Evolutionary conservation across 2,888 invertebrate species (phyloP), one percentile per base, ranked within the genome.

Genomic region (Chrysolina americana): DNA sequence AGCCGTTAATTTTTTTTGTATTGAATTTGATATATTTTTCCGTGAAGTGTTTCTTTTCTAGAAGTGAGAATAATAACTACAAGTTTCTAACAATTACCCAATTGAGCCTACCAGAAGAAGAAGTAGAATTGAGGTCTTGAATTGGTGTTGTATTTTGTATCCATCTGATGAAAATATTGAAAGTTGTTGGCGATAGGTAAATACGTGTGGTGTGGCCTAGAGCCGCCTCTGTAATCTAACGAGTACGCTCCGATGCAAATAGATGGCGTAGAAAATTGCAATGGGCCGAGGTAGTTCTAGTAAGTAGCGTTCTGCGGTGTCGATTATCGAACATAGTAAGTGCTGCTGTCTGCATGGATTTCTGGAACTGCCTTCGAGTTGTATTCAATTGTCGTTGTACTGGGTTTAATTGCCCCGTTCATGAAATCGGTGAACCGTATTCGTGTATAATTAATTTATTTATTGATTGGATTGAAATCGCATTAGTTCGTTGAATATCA

Each of bases 301-400:
- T 15, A 13, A 1, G 11, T n/a, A n/a, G n/a, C n/a, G 19, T 19
- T 50, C 23, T 13, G 13, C 11, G n/a, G 15, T 28, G 56, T 28
- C n/a, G n/a, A 59, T 1, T 59, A n/a, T n/a, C n/a, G 59, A 15
- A 28, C 17, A n/a, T 36, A 28, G n/a, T 36, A 4, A 8, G 59
- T 59, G 59, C 59, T 59, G 59, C 59, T 36, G 23, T 59, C 59
- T 59, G 11, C 8, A 1, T 15, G 53, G 21, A 10, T 59, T 59
- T 28, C 10, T n/a, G 0, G 21, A 21, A 2, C 13, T 53, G 5
- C 9, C 21, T 47, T 44, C 8, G 47, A 47, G 15, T 47, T 47
- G 1, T 2, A 47, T 47, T 13, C 0, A 47, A 47, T 47, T n/a
- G 9, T 4, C 6, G n/a, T 15, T 47, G 47, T 0, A 15, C 47